phyloP scores from a whole-genome alignment of 2,797 vertebrate genomes.

The Fringilla coelebs region DNA sequence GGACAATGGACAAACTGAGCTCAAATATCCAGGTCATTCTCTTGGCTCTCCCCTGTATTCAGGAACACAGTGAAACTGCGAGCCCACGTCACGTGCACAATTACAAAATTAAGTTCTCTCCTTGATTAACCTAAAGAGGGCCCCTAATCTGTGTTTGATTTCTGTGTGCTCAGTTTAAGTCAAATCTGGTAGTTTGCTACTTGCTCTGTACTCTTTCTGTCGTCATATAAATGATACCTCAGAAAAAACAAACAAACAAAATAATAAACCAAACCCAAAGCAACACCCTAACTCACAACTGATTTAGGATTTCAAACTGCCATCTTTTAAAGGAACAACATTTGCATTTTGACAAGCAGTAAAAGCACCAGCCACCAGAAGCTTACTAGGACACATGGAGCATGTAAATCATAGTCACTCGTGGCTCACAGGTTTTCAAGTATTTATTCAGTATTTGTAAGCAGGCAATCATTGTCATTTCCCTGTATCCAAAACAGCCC shows the following conservation, averaged over 20 bases:
- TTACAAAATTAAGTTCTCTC: neutral
- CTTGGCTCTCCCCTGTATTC: rapidly evolving
- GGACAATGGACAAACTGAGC: neutral
- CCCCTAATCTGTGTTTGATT: neutral
- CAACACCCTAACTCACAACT: neutral
- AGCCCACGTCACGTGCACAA: rapidly evolving
- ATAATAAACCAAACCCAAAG: neutral
- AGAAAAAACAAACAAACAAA: neutral
- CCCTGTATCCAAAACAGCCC: neutral
- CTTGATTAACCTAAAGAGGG: neutral
- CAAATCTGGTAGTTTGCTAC: neutral
- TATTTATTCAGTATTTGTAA: neutral
- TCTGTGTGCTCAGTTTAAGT: neutral
- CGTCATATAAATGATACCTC: neutral
- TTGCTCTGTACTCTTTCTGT: neutral
- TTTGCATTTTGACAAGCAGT: neutral
- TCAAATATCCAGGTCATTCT: neutral
- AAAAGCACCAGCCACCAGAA: neutral
- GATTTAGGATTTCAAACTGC: neutral
- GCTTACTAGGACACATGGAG: neutral
- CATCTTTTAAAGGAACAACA: neutral
- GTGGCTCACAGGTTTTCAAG: neutral
- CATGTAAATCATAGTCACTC: neutral
- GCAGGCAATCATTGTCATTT: neutral
- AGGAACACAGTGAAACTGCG: neutral